Conservation (phyloP, 1,140 invertebrate species). For the Phenacoccus solenopsis region DNA sequence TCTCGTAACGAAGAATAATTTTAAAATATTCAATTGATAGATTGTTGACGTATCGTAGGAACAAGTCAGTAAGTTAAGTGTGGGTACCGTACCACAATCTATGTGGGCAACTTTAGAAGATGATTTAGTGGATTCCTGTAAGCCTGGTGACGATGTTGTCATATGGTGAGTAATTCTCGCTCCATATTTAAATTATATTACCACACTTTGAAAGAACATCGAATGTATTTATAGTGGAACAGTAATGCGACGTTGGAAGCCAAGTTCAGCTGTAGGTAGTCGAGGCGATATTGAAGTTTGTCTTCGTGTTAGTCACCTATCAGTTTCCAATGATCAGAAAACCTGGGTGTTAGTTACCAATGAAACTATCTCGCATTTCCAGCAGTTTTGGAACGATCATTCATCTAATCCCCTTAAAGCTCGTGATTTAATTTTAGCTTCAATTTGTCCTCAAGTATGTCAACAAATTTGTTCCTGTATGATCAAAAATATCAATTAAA, state of each 20-base stretch:
- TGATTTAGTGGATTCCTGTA: slow-evolving; percentile 75
- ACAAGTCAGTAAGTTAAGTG: slow-evolving; percentile 52
- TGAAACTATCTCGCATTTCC: slow-evolving; percentile 58
- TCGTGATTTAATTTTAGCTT: slow-evolving; percentile 64
- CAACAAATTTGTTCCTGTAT: neutral
- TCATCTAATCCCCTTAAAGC: slow-evolving; percentile 47
- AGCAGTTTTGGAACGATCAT: slow-evolving; percentile 59
- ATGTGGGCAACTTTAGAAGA: slow-evolving; percentile 70
- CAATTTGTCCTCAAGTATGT: slow-evolving; percentile 67
- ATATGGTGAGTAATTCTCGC: slow-evolving; percentile 47
- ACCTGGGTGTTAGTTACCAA: slow-evolving; percentile 45
- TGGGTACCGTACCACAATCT: slow-evolving; percentile 61
- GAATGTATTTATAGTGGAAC: slow-evolving; percentile 46
- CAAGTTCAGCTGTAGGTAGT: slow-evolving; percentile 38
- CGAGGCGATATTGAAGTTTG: slow-evolving; percentile 56
- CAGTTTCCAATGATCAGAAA: slow-evolving; percentile 55
- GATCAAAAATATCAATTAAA: neutral
- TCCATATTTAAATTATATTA: slow-evolving; percentile 11
- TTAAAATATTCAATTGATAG: slow-evolving; percentile 18
- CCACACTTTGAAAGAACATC: neutral
- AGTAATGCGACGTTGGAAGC: slow-evolving; percentile 58
- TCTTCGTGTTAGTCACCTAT: slow-evolving; percentile 57
- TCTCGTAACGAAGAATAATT: slow-evolving; percentile 7
- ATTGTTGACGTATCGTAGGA: slow-evolving; percentile 47
- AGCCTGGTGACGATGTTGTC: slow-evolving; percentile 76